phyloP scores from a whole-genome alignment of 2,797 vertebrate species.

The Sebastes hubbsi region DNA sequence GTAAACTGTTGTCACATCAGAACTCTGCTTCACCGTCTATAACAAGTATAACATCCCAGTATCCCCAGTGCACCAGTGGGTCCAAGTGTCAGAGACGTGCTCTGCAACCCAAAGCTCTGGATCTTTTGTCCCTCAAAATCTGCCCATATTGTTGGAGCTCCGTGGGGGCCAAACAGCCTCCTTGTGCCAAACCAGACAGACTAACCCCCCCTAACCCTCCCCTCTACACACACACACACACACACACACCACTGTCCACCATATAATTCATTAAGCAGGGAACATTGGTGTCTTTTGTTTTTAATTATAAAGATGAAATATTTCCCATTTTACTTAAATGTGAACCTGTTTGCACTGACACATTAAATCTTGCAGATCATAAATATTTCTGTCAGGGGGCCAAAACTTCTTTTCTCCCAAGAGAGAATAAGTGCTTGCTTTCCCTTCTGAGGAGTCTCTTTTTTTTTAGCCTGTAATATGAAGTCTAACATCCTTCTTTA shows the following conservation, averaged over 20 bases:
- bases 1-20: background rate
- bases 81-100: conserved; percentile 81
- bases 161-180: conserved; percentile 77
- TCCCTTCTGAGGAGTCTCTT: background rate
- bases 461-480: background rate
- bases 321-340: background rate
- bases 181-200: conserved; percentile 72
- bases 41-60: conserved; percentile 43
- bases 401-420: background rate
- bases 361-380: background rate
- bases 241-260: background rate
- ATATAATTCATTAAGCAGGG: conserved; percentile 14
- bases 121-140: conserved; percentile 89
- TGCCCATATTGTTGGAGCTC: conserved; percentile 87
- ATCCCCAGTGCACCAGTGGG: conserved; percentile 22
- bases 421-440: background rate
- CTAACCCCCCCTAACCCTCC: background rate
- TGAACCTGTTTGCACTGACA: background rate
- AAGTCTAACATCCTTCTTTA: background rate
- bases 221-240: background rate
- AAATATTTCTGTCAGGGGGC: conserved; percentile 7
- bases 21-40: background rate
- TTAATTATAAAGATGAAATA: background rate
- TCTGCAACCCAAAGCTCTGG: conserved; percentile 86
- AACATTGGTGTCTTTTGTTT: background rate